Conservation (phyloP, 2,113 vertebrate genomes). For the Pelecanus crispus region DNA sequence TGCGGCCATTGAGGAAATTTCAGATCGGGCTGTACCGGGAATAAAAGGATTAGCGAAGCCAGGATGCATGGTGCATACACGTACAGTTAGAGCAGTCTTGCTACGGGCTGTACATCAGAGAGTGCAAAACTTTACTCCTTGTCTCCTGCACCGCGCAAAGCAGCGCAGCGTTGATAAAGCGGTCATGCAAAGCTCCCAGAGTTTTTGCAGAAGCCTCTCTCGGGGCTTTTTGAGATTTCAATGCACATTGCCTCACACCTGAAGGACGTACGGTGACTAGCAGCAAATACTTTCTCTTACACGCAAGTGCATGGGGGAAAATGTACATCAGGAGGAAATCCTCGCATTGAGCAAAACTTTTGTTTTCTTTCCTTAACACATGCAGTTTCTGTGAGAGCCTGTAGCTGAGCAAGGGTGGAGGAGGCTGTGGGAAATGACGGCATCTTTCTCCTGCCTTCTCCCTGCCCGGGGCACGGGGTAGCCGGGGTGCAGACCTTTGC, state of each 20-base stretch:
- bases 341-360: neutral
- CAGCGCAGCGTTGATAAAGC: accelerated
- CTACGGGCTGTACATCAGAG: accelerated
- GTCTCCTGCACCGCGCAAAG: neutral
- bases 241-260: neutral
- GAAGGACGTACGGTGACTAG: neutral
- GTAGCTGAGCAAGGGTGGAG: neutral
- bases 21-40: neutral
- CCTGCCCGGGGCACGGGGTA: accelerated
- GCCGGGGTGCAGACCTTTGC: neutral
- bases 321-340: neutral
- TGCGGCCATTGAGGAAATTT: neutral
- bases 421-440: neutral
- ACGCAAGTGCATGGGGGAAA: accelerated
- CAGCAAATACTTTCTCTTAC: neutral
- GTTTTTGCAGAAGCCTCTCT: neutral
- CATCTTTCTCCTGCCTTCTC: neutral
- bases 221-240: neutral
- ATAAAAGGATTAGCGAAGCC: neutral
- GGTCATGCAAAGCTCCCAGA: neutral
- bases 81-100: neutral
- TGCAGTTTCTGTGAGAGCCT: neutral
- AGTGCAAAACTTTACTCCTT: neutral
- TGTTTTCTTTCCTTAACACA: neutral
- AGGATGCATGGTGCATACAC: neutral